phyloP scores from a whole-genome alignment of 2,888 invertebrate species.

The Lepidocyrtoides sp. region DNA sequence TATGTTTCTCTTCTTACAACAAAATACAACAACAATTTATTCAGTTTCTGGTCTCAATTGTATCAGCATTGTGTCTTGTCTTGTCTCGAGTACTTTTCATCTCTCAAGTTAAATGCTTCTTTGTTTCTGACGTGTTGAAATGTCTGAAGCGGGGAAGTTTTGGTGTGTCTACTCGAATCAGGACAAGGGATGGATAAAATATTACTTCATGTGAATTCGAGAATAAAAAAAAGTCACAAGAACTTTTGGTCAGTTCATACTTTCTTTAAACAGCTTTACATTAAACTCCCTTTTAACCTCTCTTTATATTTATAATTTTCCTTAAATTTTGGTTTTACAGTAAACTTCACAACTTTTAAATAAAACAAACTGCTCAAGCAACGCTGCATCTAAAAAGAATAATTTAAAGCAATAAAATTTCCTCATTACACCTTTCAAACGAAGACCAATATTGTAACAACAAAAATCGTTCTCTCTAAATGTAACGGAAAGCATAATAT shows the following conservation, averaged over 20 bases:
- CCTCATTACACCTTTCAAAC: no score
- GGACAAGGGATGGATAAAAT: background rate
- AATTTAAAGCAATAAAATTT: no score
- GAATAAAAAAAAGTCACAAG: background rate
- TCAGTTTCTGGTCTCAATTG: constrained; percentile 69
- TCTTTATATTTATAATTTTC: no score
- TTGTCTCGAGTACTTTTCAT: constrained; percentile 58
- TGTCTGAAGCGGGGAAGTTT: constrained; percentile 16
- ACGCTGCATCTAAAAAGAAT: no score
- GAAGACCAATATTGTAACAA: no score
- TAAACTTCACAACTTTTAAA: no score
- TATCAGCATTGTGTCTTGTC: constrained; percentile 60
- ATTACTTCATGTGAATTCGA: background rate
- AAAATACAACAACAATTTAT: constrained; percentile 58
- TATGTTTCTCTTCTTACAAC: constrained; percentile 34
- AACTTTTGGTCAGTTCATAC: background rate
- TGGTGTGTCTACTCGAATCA: background rate
- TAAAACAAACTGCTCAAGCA: no score
- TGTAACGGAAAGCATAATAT: no score
- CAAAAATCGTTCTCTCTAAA: no score
- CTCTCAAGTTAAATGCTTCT: constrained; percentile 35
- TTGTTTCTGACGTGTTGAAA: constrained; percentile 76
- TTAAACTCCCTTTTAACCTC: no score
- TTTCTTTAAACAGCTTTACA: no score
- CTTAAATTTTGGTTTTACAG: no score